Evolutionary conservation across 92 coral and sea anemone genomes (phyloP).

Genomic region (Zoanthus solanderi): DNA sequence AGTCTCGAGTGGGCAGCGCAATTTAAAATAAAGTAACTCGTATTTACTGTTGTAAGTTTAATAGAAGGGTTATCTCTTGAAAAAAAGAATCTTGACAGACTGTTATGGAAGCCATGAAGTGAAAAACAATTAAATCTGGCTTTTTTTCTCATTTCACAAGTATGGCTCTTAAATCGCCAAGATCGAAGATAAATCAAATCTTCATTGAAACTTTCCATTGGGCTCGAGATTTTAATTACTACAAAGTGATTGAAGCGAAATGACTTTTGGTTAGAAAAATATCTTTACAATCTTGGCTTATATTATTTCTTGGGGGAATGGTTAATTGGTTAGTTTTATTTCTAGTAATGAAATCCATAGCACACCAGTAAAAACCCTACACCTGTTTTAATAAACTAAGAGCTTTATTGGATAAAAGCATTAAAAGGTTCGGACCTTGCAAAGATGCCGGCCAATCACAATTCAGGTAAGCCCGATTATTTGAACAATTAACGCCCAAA

Average conservation of each 20-base stretch:
- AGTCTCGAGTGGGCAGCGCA: neutral
- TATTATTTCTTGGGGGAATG: slow-evolving; percentile 34
- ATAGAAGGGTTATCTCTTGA: slow-evolving; percentile 33
- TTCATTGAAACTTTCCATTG: slow-evolving; percentile 14
- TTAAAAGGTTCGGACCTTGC: slow-evolving; percentile 27
- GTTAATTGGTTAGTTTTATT: slow-evolving; percentile 46
- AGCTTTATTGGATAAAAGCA: slow-evolving; percentile 34
- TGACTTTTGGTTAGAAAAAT: slow-evolving; percentile 39
- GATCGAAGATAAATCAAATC: slow-evolving; percentile 38
- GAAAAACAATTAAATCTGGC: slow-evolving; percentile 49
- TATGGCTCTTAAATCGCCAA: slow-evolving; percentile 14
- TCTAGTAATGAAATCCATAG: slow-evolving; percentile 53
- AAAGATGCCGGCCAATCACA: slow-evolving; percentile 55
- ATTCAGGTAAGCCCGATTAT: slow-evolving; percentile 42
- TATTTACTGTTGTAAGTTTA: slow-evolving; percentile 16
- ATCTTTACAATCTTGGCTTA: slow-evolving; percentile 38
- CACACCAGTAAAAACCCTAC: slow-evolving; percentile 28
- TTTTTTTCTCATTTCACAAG: slow-evolving; percentile 40
- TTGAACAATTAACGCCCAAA: slow-evolving; percentile 73
- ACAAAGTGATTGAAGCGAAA: slow-evolving; percentile 24
- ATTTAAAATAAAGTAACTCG: neutral
- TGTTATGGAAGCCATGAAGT: slow-evolving; percentile 37
- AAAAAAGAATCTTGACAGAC: slow-evolving; percentile 31
- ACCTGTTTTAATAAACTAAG: slow-evolving; percentile 38
- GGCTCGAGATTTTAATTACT: slow-evolving; percentile 36